A percentile compares a stretch with the other conserved stretches of the same genome.
Conservation (phyloP, 2,888 invertebrate genomes). For the Steinernema hermaphroditum region DNA sequence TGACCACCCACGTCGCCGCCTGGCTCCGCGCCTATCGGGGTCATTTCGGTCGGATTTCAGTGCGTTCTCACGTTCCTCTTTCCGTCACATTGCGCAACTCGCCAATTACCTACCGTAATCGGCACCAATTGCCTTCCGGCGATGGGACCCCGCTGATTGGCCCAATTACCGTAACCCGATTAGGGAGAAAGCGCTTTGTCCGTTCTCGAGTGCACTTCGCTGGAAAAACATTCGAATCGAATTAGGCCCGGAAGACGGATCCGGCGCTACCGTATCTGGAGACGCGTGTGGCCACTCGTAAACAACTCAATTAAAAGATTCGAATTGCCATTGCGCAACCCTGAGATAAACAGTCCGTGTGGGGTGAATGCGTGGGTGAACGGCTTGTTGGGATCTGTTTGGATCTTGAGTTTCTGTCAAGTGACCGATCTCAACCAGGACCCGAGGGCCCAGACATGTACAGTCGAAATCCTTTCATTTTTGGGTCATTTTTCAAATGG, state of each 20-base stretch:
- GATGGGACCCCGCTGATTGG: neutral
- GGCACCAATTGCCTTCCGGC: constrained; percentile 17
- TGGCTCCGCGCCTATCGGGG: constrained; percentile 7
- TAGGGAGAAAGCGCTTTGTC: constrained; percentile 20
- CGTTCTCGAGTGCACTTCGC: constrained; percentile 8
- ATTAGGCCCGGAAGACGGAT: neutral
- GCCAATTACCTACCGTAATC: constrained; percentile 22
- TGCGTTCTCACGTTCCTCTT: constrained; percentile 26
- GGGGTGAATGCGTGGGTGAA: too few species aligned
- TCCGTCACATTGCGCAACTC: constrained; percentile 17
- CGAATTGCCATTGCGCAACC: constrained; percentile 13
- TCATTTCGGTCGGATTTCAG: constrained; percentile 1
- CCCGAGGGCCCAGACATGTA: too few species aligned
- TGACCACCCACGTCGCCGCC: constrained; percentile 7
- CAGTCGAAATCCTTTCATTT: too few species aligned
- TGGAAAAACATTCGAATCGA: constrained; percentile 12
- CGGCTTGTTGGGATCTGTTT: too few species aligned
- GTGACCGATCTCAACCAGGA: too few species aligned
- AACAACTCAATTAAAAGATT: constrained; percentile 19
- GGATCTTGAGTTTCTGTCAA: too few species aligned
- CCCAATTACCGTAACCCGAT: constrained; percentile 8
- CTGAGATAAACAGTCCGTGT: neutral
- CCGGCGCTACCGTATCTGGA: too few species aligned
- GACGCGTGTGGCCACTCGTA: neutral
- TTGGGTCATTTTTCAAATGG: too few species aligned